Conservation (phyloP, 2,113 vertebrate genomes). For the Leptosomus discolor region DNA sequence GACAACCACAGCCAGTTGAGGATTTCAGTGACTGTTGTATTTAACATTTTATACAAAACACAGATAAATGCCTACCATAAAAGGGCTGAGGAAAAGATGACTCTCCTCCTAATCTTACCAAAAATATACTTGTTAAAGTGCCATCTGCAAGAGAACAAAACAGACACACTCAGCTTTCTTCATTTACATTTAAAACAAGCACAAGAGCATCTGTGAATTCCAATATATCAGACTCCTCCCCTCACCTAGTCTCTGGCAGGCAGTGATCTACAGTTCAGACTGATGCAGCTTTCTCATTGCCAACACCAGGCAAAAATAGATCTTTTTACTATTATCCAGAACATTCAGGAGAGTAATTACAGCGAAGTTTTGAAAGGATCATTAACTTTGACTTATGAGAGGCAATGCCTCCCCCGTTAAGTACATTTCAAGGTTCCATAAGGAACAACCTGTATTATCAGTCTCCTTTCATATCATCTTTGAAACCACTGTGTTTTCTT, state of each 20-base stretch:
- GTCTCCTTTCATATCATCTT: background rate
- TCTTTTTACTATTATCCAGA: slow-evolving; percentile 42
- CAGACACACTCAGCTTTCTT: slow-evolving; percentile 7
- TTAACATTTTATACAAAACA: background rate
- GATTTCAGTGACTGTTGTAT: background rate
- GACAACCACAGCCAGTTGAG: background rate
- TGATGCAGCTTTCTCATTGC: slow-evolving; percentile 3
- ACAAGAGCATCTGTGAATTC: background rate
- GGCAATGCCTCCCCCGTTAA: slow-evolving; percentile 28
- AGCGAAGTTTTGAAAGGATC: slow-evolving; percentile 46
- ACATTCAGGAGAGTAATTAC: slow-evolving; percentile 48
- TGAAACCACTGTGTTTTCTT: slow-evolving; percentile 1
- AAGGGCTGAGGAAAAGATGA: slow-evolving; percentile 37
- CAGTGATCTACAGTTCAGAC: background rate
- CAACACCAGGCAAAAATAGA: slow-evolving; percentile 44
- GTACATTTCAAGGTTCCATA: slow-evolving; percentile 39
- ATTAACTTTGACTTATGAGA: slow-evolving; percentile 59
- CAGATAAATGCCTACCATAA: slow-evolving; percentile 17
- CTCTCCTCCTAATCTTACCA: slow-evolving; percentile 31
- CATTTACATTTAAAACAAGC: slow-evolving; percentile 6
- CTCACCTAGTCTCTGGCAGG: background rate
- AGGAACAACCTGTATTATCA: slow-evolving; percentile 40
- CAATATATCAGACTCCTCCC: background rate
- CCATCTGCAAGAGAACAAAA: slow-evolving; percentile 49
- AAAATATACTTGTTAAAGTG: slow-evolving; percentile 64